Percentiles rank a stretch among this genome's conserved stretches.
phyloP scores from a whole-genome alignment of 1,140 invertebrate species.

The Ectropis grisescens region DNA sequence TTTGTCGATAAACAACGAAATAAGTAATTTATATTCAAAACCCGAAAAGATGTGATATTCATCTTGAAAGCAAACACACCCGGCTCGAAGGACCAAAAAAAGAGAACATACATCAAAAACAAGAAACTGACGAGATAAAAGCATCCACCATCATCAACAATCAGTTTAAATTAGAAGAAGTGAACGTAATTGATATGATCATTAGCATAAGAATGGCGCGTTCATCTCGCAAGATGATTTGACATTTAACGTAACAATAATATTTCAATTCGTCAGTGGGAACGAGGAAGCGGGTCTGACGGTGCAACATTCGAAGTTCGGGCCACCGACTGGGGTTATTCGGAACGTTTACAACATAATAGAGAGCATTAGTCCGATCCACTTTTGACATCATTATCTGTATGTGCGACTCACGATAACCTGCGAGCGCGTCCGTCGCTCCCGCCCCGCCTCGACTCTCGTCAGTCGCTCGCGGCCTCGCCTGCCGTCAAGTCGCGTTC shows the following conservation, averaged over 20 bases:
- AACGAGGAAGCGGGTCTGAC: slow-evolving; percentile 14
- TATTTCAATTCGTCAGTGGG: slow-evolving; percentile 9
- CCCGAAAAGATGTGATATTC: no score
- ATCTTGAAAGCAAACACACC: no score
- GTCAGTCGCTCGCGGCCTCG: slow-evolving; percentile 41
- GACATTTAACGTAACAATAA: slow-evolving; percentile 7
- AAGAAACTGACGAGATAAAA: slow-evolving; percentile 2
- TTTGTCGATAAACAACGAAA: no score
- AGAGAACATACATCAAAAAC: slow-evolving; percentile 1
- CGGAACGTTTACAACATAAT: slow-evolving; percentile 60
- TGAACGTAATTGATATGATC: slow-evolving; percentile 23
- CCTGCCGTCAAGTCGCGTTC: slow-evolving; percentile 29
- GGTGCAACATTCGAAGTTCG: slow-evolving; percentile 20
- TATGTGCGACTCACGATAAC: slow-evolving; percentile 52
- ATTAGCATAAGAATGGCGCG: slow-evolving; percentile 23
- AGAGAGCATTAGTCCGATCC: slow-evolving; percentile 65
- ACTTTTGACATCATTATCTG: slow-evolving; percentile 69
- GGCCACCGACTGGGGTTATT: slow-evolving; percentile 20
- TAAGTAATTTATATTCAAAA: no score
- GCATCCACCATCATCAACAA: no score
- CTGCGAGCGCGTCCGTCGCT: slow-evolving; percentile 43
- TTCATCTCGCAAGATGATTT: slow-evolving; percentile 9
- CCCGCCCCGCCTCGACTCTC: slow-evolving; percentile 37
- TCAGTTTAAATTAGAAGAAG: slow-evolving; percentile 21
- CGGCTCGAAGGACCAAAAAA: no score